phyloP scores from a whole-genome alignment of 2,888 invertebrate species.

The Brenthis daphne region DNA sequence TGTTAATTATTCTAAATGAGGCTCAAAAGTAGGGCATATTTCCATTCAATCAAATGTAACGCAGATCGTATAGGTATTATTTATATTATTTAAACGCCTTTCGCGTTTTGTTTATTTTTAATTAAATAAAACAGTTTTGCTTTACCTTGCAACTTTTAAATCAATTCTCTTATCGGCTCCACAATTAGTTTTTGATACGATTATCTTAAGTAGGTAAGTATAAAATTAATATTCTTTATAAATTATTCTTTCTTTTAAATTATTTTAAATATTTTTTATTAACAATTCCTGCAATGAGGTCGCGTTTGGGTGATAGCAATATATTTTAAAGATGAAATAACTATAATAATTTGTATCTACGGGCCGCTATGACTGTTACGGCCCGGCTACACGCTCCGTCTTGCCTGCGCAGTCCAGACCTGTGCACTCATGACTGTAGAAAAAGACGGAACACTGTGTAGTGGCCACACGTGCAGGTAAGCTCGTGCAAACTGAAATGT shows the following conservation, averaged over 20 bases:
- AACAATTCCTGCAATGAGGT: slow-evolving; percentile 3
- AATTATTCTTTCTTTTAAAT: background rate
- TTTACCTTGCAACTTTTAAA: slow-evolving; percentile 6
- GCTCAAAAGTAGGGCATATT: slow-evolving; percentile 47
- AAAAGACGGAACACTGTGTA: no score
- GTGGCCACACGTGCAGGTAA: no score
- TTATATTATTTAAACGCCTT: background rate
- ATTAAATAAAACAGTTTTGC: background rate
- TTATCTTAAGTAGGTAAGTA: slow-evolving; percentile 16
- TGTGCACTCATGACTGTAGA: no score
- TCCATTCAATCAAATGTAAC: background rate
- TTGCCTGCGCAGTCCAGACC: no score
- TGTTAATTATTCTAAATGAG: slow-evolving; percentile 39
- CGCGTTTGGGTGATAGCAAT: background rate
- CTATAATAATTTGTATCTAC: no score
- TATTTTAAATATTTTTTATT: slow-evolving; percentile 12
- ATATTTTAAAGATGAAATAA: slow-evolving; percentile 2
- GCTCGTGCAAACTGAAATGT: no score
- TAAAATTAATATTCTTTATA: slow-evolving; percentile 3
- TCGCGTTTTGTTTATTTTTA: no score
- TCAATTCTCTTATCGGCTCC: slow-evolving; percentile 15
- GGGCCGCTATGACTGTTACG: background rate
- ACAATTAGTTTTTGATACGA: slow-evolving; percentile 20
- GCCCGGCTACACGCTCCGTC: no score
- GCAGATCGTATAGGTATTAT: background rate